phyloP scores from a whole-genome alignment of 1,140 invertebrate genomes.

The Colletes latitarsis region DNA sequence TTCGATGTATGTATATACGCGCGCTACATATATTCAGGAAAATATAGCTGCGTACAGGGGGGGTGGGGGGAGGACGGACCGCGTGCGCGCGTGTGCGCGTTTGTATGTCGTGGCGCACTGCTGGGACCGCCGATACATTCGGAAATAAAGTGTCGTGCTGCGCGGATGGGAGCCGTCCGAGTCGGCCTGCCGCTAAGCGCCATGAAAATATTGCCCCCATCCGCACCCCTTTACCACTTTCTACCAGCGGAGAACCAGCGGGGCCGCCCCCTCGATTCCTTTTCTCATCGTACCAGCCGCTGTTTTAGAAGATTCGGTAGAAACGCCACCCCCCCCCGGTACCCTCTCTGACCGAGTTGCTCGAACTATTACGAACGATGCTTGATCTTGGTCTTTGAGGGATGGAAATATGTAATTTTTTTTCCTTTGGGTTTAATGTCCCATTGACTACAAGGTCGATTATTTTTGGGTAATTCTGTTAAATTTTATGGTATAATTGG shows the following conservation, averaged over 20 bases:
- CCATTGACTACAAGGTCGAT: too few relatives aligned
- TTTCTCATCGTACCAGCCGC: neutral
- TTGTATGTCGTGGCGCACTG: constrained; percentile 62
- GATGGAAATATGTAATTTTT: too few relatives aligned
- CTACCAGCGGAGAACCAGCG: constrained; percentile 15
- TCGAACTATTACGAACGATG: too few relatives aligned
- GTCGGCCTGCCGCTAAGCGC: constrained; percentile 40
- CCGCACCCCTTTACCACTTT: constrained; percentile 49
- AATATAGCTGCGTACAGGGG: constrained; percentile 29
- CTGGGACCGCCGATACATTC: constrained; percentile 75
- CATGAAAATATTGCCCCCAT: constrained; percentile 50
- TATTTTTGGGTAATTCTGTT: too few relatives aligned
- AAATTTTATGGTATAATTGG: too few relatives aligned
- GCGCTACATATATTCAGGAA: constrained; percentile 55
- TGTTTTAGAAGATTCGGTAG: too few relatives aligned
- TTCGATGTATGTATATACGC: constrained; percentile 76
- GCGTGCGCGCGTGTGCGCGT: neutral
- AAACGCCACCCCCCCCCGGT: too few relatives aligned
- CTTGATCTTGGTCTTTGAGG: too few relatives aligned
- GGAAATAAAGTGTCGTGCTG: constrained; percentile 78
- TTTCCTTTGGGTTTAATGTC: too few relatives aligned
- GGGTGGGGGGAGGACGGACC: too few relatives aligned
- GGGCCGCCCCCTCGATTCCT: neutral
- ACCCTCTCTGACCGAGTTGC: too few relatives aligned
- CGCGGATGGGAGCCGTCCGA: constrained; percentile 49